Conservation (phyloP, 2,888 invertebrate genomes). For the Muschampia plurimacula region DNA sequence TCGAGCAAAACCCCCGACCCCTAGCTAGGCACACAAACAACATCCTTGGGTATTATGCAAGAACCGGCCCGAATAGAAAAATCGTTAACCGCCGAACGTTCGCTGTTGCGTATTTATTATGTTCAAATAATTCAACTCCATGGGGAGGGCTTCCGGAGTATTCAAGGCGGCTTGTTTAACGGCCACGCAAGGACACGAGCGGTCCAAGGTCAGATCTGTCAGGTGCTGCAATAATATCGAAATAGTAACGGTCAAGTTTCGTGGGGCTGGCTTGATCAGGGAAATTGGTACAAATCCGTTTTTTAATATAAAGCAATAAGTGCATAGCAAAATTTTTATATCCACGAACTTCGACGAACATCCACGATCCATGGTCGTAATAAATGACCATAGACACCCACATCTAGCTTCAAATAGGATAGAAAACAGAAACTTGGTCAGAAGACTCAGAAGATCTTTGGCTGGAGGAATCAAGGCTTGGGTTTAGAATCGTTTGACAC, state of each 20-base stretch:
- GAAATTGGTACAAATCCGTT: background rate
- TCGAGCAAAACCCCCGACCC: slow-evolving; percentile 18
- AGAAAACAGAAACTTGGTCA: too few relatives aligned
- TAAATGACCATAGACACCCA: too few relatives aligned
- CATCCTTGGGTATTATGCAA: slow-evolving; percentile 38
- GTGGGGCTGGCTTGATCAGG: background rate
- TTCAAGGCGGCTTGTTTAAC: slow-evolving; percentile 55
- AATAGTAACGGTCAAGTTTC: background rate
- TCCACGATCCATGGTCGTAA: too few relatives aligned
- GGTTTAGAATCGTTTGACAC: too few relatives aligned
- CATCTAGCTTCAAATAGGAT: too few relatives aligned
- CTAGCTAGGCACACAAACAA: slow-evolving; percentile 29
- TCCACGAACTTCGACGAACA: too few relatives aligned
- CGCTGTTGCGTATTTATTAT: slow-evolving; percentile 25
- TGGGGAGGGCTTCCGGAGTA: slow-evolving; percentile 56
- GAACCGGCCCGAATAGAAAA: slow-evolving; percentile 46
- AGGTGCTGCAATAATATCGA: slow-evolving; percentile 43
- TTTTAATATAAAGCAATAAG: too few relatives aligned
- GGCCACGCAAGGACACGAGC: slow-evolving; percentile 51
- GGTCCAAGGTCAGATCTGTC: slow-evolving; percentile 53
- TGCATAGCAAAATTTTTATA: too few relatives aligned
- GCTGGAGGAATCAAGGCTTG: too few relatives aligned
- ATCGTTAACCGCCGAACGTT: slow-evolving; percentile 48
- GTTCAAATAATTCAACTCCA: slow-evolving; percentile 8
- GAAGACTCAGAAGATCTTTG: too few relatives aligned